These are phyloP conservation scores for Cathartes aura DNA, from an alignment of 2,113 vertebrate species.

Conservation along the genomic window DNA sequence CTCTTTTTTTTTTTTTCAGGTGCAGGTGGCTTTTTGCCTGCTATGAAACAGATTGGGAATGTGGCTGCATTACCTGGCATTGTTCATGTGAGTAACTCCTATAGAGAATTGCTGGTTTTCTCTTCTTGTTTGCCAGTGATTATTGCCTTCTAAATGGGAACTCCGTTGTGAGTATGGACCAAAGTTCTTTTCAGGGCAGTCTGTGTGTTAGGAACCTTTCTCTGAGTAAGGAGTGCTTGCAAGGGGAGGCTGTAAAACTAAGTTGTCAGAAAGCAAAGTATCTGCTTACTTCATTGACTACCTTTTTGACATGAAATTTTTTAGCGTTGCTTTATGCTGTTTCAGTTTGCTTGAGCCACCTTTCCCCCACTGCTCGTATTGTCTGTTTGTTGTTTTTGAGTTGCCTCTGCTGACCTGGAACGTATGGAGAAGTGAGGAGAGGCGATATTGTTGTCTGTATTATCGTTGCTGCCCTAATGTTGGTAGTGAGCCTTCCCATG, in stretches of 20 bases:
- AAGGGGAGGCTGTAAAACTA: neutral
- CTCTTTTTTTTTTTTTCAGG: slow-evolving; percentile 65
- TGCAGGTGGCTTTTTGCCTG: slow-evolving; percentile 93
- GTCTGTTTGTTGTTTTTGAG: neutral
- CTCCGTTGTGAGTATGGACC: neutral
- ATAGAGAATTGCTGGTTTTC: neutral
- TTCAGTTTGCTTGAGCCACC: neutral
- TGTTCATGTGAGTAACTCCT: slow-evolving; percentile 85
- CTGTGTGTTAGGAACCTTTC: neutral
- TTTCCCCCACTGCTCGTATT: neutral
- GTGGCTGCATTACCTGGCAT: slow-evolving; percentile 97
- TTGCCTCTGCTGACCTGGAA: neutral
- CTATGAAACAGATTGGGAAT: slow-evolving; percentile 98
- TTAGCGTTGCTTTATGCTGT: neutral
- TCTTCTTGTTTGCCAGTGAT: neutral
- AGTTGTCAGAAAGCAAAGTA: neutral
- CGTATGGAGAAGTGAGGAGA: neutral
- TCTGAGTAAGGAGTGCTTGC: neutral
- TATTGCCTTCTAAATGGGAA: neutral
- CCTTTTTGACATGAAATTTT: neutral
- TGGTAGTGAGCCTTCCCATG: neutral
- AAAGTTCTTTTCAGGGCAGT: neutral
- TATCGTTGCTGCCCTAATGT: neutral
- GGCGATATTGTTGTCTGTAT: neutral
- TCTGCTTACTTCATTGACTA: neutral